Base-by-base conservation (phyloP, 2,888 invertebrate species). In the Beris chalybata region DNA sequence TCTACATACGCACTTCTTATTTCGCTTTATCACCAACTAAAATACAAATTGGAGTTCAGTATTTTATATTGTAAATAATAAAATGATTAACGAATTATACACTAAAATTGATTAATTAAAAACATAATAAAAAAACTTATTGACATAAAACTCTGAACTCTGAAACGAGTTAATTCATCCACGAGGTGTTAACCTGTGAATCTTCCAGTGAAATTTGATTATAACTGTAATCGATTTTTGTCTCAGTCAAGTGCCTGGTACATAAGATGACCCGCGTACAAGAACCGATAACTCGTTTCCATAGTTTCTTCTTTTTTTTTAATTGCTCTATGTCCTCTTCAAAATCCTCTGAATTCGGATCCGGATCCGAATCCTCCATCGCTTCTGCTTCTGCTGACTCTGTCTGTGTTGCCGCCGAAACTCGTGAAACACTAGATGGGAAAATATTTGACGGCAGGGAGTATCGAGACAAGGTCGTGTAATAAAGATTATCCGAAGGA, bases 361-460 rank as follows among this genome's bases (percentile, higher is more conserved):
- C 38, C 38, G 7, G 9, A 38, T 38, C 38, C 9, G 7, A 4
- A 5, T 38, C 1, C 38, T 38, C 3, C 5, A 38, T 5, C 38
- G 5, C 38, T 7, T 38, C 38, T 7, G 4, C 7, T 38, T 38
- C 38, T 38, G 3, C 38, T 38, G 9, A 7, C 38, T 38, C 61
- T 5, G 61, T 61, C 52, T 61, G 61, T 9, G 61, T 61, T 38
- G 59, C 48, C 5, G 32, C 31, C 32, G 61, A 13, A 22, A 22
- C 22, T 48, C 3, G n/a, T 52, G 5, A 22, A 11, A 38, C n/a
- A 52, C 2, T 13, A 6, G 5, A 13, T n/a, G 43, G n/a, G 22
- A n/a, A 12, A 12, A 7, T 11, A 2, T 6, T 31, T 4, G 30
- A 7, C 1, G 48, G 50, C 11, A 56, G n/a, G 11, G 56, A 56